Base-by-base conservation (phyloP, 1,140 invertebrate genomes). In the Polypedilum pembai region DNA sequence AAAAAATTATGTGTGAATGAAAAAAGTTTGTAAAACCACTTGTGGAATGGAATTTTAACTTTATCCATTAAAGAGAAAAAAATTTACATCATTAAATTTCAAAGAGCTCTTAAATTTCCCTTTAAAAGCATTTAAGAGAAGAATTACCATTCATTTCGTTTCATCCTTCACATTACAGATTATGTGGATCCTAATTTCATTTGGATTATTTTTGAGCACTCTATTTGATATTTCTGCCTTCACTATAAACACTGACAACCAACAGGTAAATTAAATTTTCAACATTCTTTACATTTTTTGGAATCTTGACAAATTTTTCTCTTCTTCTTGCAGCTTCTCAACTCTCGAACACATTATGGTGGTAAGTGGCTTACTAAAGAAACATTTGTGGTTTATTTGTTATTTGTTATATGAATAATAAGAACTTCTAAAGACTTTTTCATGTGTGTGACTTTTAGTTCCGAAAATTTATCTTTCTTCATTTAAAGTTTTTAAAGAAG, bases 151-250 rank as follows among this genome's bases (percentile, higher is more conserved):
- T 17, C n/a, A 17, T 66, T 18, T 21, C 63, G 1, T 18, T 69
- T 7, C 20, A 3, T 3, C 24, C 5, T 3, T 20, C 17, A 18
- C 3, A 2, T 18, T 69, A 10, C 65, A 69, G 65, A 69, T 69
- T 69, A 69, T 69, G 65, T 69, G 65, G 65, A 69, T 69, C 17
- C 65, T 69, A 20, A 18, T 69, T 20, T 20, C 65, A 18, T 20
- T 69, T 69, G 15, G 5, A 7, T 69, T 69, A 69, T 8, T 69
- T 69, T 21, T 69, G 18, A 69, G 65, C 65, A 69, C 65, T 69
- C 17, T 69, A 18, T 69, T 69, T 69, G 65, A 69, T 18, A 69
- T 69, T 69, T 69, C 65, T 69, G 65, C 65, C 65, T 69, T 69
- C 17, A 69, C 65, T 20, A 69, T 69, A 18, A 69, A 69, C 17